Percentiles rank a stretch among this genome's conserved stretches.
These are phyloP conservation scores for Sialia sialis DNA, from an alignment of 2,113 vertebrate genomes.

Conservation along the genomic window DNA sequence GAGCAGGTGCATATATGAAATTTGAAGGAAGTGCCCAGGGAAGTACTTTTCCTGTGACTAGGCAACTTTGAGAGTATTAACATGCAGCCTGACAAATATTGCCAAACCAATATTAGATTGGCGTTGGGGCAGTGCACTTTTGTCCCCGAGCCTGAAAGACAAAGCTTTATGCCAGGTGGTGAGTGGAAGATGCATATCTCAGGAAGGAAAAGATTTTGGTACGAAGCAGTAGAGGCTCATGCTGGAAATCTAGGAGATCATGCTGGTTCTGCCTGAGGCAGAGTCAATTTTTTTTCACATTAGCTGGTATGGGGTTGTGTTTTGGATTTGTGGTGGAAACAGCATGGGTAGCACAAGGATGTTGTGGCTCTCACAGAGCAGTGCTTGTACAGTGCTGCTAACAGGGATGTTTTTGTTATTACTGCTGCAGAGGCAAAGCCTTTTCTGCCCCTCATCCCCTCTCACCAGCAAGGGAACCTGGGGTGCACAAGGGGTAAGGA, in stretches of 20 bases:
- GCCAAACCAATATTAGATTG: background rate
- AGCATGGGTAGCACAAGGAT: background rate
- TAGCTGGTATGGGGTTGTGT: background rate
- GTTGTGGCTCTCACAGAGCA: no score
- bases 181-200: background rate
- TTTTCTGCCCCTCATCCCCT: background rate
- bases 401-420: rapidly evolving
- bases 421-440: rapidly evolving
- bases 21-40: background rate
- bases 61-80: background rate
- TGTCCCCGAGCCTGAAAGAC: background rate
- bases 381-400: background rate
- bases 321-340: background rate
- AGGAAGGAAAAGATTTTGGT: background rate
- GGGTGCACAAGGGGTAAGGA: background rate
- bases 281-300: background rate
- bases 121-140: background rate
- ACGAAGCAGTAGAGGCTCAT: background rate
- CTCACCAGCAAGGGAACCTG: rapidly evolving
- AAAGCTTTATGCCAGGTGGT: background rate
- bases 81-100: background rate
- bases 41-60: background rate
- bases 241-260: rapidly evolving
- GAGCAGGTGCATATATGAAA: background rate
- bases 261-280: background rate